These are phyloP conservation scores for Axinella damicornis DNA, from an alignment of 37 sponge, comb jelly and placozoan genomes.

Conservation along the genomic window DNA sequence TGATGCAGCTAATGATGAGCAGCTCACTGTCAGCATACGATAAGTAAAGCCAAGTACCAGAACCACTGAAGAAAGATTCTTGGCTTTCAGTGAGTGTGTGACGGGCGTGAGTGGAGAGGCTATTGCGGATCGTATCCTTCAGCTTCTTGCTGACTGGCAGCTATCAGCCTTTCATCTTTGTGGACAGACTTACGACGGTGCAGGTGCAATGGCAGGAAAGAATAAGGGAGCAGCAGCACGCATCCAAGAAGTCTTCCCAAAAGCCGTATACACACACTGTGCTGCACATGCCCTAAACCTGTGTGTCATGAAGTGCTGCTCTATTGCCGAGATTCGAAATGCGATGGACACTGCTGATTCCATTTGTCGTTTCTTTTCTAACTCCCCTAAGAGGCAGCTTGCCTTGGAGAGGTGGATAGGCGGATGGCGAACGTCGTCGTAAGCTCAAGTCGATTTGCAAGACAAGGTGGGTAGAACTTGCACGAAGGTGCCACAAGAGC, in stretches of 20 bases:
- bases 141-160: slow-evolving; percentile 37
- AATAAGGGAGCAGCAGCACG: slow-evolving; percentile 50
- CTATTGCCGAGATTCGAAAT: slow-evolving; percentile 30
- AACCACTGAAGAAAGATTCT: slow-evolving; percentile 36
- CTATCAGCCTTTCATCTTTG: slow-evolving; percentile 13
- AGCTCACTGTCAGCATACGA: no score
- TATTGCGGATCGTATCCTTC: slow-evolving; percentile 50
- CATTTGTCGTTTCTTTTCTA: slow-evolving; percentile 39
- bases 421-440: background rate
- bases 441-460: slow-evolving; percentile 25
- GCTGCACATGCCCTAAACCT: slow-evolving; percentile 53
- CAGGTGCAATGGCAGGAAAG: slow-evolving; percentile 58
- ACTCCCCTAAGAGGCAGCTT: slow-evolving; percentile 48
- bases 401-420: slow-evolving; percentile 28
- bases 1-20: no score
- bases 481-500: no score
- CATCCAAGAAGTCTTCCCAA: slow-evolving; percentile 40
- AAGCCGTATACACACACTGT: slow-evolving; percentile 37
- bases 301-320: slow-evolving; percentile 62
- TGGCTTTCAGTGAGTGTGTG: slow-evolving; percentile 44
- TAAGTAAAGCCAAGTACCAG: no score
- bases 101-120: slow-evolving; percentile 53
- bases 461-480: slow-evolving; percentile 58
- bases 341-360: slow-evolving; percentile 51
- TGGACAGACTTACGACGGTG: slow-evolving; percentile 62